Base-by-base conservation (phyloP, 2,113 vertebrate genomes). In the Phaethornis superciliosus region DNA sequence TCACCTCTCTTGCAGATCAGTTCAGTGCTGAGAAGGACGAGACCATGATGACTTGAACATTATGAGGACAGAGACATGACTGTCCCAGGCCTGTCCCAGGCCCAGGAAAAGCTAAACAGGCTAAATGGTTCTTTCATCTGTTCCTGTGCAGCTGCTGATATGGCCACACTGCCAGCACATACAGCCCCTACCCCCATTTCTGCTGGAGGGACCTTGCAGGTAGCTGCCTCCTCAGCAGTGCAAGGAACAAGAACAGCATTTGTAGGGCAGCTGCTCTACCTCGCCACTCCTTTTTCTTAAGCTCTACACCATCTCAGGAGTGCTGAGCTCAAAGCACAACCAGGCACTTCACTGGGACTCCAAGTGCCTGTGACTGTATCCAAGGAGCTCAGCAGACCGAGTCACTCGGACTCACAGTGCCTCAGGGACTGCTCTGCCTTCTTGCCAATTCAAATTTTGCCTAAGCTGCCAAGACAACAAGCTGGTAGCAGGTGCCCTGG, bases 21-120 rank as follows among this genome's bases (percentile, higher is more conserved):
- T 23, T 62, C 71, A 76, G 65, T 1, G 26, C 13, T 52, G 40
- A 68, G 79, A 85, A 82, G 77, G 94, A 92, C 86, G 63, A 69
- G 77, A 54, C 65, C 44, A n/a, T 15, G 24, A 69, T 70, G 91
- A 84, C 81, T 90, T 44, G 77, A 33, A 44, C 69, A 68, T 81
- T 68, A 15, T 10, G 33, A 94, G 58, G 91, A 96, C 96, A 95
- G 95, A 95, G 85, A 81, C 70, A 44, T 87, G 70, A 81, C 93
- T 95, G 93, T 96, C 87, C 91, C 70, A 93, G 78, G 87, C 81
- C 93, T 95, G 93, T 96, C 87, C 91, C 70, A 93, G 78, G 87
- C 81, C 67, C 62, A 91, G 78, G 72, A 76, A 92, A 82, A 64
- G 65, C 65, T 64, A 68, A 71, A 64, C 62, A 81, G 74, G 32